These are phyloP conservation scores for Acomys russatus DNA, from an alignment of 2,797 vertebrate genomes.

Conservation along the genomic window DNA sequence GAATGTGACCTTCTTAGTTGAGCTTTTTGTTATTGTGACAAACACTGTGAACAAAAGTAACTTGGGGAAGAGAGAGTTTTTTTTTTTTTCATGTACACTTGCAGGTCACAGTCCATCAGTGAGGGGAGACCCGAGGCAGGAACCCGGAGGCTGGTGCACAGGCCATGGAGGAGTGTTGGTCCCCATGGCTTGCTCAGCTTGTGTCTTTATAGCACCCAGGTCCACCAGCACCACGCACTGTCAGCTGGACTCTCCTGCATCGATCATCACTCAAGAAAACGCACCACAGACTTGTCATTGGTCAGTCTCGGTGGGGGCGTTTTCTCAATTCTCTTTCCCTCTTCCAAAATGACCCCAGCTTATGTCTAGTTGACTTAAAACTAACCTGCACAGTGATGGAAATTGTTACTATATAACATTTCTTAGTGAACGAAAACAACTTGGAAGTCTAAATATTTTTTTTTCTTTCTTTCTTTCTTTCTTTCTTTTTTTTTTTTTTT, in stretches of 20 bases:
- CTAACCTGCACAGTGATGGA: neutral
- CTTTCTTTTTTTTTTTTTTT: too few species aligned
- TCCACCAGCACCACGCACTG: neutral
- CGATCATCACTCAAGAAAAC: neutral
- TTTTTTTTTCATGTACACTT: too few species aligned
- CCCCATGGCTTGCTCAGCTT: neutral
- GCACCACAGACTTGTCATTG: neutral
- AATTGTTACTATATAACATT: neutral
- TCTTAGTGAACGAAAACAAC: neutral
- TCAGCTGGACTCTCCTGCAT: neutral
- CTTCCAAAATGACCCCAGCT: too few species aligned
- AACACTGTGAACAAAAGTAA: neutral
- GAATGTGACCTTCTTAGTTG: neutral
- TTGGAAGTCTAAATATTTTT: neutral
- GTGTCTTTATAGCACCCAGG: neutral
- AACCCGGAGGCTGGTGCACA: neutral
- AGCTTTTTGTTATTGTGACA: neutral
- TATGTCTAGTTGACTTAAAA: neutral
- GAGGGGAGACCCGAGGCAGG: neutral
- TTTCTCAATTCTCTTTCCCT: neutral
- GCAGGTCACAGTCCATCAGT: too few species aligned
- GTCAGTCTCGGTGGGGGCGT: neutral
- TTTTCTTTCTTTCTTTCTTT: too few species aligned
- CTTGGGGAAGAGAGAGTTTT: neutral
- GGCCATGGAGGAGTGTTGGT: neutral